Percentiles rank a stretch among this genome's conserved stretches.
These are phyloP conservation scores for Ptychoptera contaminata DNA, from an alignment of 2,888 invertebrate species.

Conservation along the genomic window DNA sequence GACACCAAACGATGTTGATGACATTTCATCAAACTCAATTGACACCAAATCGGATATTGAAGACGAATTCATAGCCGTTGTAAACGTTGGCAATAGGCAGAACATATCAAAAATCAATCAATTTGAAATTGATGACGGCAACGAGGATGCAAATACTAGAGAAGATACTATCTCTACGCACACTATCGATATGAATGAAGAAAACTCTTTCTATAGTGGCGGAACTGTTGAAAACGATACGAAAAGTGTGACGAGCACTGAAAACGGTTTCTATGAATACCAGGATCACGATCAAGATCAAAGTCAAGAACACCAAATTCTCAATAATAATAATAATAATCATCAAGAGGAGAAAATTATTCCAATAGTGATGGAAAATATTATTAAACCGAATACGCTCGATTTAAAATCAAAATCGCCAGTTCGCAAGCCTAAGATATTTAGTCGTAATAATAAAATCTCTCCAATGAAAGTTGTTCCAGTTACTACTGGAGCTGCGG, in stretches of 20 bases:
- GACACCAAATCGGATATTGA: conserved; percentile 3
- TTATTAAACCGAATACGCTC: not conserved
- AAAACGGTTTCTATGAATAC: conserved; percentile 20
- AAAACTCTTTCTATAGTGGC: too few relatives aligned
- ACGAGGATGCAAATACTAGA: too few relatives aligned
- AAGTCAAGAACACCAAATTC: not conserved
- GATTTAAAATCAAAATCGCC: conserved; percentile 13
- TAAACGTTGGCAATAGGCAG: too few relatives aligned
- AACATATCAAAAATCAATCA: too few relatives aligned
- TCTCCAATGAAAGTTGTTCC: conserved; percentile 16
- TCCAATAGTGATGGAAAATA: not conserved
- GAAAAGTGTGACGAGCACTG: conserved; percentile 17
- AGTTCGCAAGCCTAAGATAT: conserved; percentile 24
- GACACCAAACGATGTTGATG: conserved; percentile 1
- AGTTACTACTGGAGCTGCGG: not conserved
- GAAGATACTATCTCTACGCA: not conserved
- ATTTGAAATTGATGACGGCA: not conserved
- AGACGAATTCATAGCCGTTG: not conserved
- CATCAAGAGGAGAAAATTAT: not conserved
- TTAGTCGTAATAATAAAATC: conserved; percentile 22
- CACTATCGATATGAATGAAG: not conserved
- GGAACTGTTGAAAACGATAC: conserved; percentile 8
- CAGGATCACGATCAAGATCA: conserved; percentile 11
- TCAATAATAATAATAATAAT: too few relatives aligned
- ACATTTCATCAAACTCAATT: conserved; percentile 4